These are phyloP conservation scores for Microcebus griseorufus DNA, from an alignment of 2,113 vertebrate genomes.

Conservation along the genomic window DNA sequence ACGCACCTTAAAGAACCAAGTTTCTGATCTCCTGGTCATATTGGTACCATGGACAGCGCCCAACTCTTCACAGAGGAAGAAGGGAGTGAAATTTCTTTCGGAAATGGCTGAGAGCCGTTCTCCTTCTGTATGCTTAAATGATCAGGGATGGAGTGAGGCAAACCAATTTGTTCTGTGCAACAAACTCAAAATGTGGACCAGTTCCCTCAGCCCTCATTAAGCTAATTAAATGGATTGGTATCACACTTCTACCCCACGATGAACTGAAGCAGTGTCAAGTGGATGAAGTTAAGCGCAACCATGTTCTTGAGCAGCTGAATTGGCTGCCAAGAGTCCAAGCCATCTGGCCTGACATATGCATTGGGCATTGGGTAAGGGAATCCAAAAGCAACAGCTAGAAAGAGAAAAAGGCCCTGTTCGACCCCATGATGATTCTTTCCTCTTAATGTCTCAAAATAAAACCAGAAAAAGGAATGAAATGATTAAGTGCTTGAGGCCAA, in stretches of 20 bases:
- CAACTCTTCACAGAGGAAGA: neutral
- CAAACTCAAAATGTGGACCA: conserved; percentile 66
- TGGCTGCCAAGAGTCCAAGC: conserved; percentile 34
- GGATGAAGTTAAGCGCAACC: conserved; percentile 61
- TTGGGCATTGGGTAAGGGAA: conserved; percentile 45
- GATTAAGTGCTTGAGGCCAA: conserved; percentile 41
- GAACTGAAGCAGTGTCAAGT: conserved; percentile 42
- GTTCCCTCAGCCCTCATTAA: conserved; percentile 72
- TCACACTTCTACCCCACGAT: conserved; percentile 43
- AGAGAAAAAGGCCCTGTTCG: neutral
- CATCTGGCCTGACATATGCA: conserved; percentile 67
- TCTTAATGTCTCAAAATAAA: conserved; percentile 52
- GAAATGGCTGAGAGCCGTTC: neutral
- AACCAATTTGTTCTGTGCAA: conserved; percentile 54
- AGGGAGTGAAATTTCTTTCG: neutral
- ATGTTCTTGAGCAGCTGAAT: conserved; percentile 59
- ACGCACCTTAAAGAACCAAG: neutral
- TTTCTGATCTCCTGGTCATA: neutral
- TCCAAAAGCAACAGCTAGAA: conserved; percentile 17
- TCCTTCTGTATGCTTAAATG: conserved; percentile 14
- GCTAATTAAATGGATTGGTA: conserved; percentile 64
- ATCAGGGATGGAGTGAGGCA: conserved; percentile 2
- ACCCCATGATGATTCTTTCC: neutral
- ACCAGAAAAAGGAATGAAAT: conserved; percentile 6
- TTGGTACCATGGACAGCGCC: neutral